A percentile compares a stretch with the other conserved stretches of the same genome.
phyloP scores from a whole-genome alignment of 2,888 invertebrate species.

The Amblyteles armatorius region DNA sequence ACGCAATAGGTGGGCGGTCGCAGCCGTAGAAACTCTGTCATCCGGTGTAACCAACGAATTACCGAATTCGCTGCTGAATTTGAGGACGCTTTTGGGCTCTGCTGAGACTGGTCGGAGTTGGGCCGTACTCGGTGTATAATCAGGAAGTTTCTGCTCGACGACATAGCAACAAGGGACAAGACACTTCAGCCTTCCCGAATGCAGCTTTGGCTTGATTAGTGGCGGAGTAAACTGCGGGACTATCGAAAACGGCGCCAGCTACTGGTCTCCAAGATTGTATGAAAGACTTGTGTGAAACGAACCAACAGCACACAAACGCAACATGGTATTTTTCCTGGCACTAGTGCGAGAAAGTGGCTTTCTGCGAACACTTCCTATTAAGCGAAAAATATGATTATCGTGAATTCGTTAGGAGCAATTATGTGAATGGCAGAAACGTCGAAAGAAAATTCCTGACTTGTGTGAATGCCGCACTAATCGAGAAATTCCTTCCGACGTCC shows the following conservation, averaged over 20 bases:
- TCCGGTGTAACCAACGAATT: constrained; percentile 64
- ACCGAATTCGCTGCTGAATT: constrained; percentile 58
- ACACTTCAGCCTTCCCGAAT: constrained; percentile 18
- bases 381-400: too few relatives aligned
- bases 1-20: constrained; percentile 11
- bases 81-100: constrained; percentile 22
- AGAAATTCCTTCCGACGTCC: too few relatives aligned
- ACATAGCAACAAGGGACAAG: constrained; percentile 35
- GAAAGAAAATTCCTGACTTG: too few relatives aligned
- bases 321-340: too few relatives aligned
- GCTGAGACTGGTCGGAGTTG: constrained; percentile 44
- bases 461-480: too few relatives aligned
- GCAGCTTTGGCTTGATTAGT: constrained; percentile 20
- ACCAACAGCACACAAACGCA: too few relatives aligned
- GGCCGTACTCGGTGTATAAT: constrained; percentile 50
- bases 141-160: constrained; percentile 53
- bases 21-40: constrained; percentile 59
- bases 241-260: background rate
- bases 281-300: background rate
- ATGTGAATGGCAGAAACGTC: too few relatives aligned
- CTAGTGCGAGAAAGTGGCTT: too few relatives aligned
- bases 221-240: constrained; percentile 1
- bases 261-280: background rate
- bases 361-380: too few relatives aligned
- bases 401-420: too few relatives aligned